A percentile compares a stretch with the other conserved stretches of the same genome.
Evolutionary conservation across 2,888 invertebrate species (phyloP).

Genomic region (Melieria crassipennis): DNA sequence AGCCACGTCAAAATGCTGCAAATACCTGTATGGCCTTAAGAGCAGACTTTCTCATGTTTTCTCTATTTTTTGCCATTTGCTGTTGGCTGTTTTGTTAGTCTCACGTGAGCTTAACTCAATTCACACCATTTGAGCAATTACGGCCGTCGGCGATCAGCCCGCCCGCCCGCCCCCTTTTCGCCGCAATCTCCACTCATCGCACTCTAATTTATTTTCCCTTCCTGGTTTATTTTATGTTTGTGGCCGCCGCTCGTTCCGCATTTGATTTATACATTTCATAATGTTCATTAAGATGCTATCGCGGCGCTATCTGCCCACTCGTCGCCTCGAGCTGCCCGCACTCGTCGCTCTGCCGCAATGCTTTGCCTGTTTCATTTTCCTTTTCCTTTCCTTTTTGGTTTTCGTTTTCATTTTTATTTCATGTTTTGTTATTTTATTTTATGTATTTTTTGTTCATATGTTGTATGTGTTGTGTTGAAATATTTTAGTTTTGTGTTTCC

Average conservation of each 20-base stretch:
- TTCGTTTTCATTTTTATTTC: too few relatives aligned
- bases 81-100: background rate
- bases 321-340: too few relatives aligned
- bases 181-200: constrained; percentile 27
- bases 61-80: background rate
- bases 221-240: constrained; percentile 21
- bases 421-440: too few relatives aligned
- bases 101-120: constrained; percentile 22
- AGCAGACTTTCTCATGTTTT: background rate
- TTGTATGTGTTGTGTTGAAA: too few relatives aligned
- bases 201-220: constrained; percentile 40
- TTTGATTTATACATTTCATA: constrained; percentile 58
- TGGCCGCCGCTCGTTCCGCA: constrained; percentile 32
- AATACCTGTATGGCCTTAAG: too few relatives aligned
- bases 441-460: too few relatives aligned
- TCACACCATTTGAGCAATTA: constrained; percentile 22
- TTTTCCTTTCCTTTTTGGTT: too few relatives aligned
- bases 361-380: too few relatives aligned
- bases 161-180: background rate
- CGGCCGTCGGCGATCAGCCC: background rate
- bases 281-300: constrained; percentile 60
- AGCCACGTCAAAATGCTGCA: too few relatives aligned
- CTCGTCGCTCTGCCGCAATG: too few relatives aligned
- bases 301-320: constrained; percentile 16
- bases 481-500: too few relatives aligned